phyloP scores from a whole-genome alignment of 2,113 vertebrate species.

The Oriolus oriolus region DNA sequence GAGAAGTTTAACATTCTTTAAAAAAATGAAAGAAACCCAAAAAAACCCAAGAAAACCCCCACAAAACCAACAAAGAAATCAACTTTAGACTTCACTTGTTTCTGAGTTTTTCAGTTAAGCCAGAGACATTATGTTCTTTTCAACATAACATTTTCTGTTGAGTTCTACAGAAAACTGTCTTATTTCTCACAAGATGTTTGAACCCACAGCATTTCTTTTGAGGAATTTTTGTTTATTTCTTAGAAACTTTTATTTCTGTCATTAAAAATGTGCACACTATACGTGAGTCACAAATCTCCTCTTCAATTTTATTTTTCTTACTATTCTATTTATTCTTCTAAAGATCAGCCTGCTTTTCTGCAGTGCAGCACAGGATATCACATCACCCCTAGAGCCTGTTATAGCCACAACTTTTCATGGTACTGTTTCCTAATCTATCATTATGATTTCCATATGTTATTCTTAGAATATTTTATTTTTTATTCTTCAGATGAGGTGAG shows the following conservation, averaged over 20 bases:
- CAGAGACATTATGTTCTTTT: neutral
- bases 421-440: neutral
- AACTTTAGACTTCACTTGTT: neutral
- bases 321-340: neutral
- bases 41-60: neutral
- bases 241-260: too few species aligned
- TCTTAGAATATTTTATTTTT: neutral
- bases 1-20: neutral
- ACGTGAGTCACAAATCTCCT: neutral
- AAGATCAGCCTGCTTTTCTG: neutral
- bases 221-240: neutral
- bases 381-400: neutral
- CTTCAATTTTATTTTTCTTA: neutral
- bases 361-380: neutral
- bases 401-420: neutral
- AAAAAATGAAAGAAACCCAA: neutral
- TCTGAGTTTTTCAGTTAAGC: neutral
- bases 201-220: neutral
- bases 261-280: neutral
- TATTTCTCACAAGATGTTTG: neutral
- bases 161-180: neutral
- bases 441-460: neutral
- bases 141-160: neutral
- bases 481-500: neutral
- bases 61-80: neutral